Percentiles rank a stretch among this genome's conserved stretches.
Conservation (phyloP, 35 echinoderm and acorn worm genomes). For the Strongylocentrotus purpuratus region DNA sequence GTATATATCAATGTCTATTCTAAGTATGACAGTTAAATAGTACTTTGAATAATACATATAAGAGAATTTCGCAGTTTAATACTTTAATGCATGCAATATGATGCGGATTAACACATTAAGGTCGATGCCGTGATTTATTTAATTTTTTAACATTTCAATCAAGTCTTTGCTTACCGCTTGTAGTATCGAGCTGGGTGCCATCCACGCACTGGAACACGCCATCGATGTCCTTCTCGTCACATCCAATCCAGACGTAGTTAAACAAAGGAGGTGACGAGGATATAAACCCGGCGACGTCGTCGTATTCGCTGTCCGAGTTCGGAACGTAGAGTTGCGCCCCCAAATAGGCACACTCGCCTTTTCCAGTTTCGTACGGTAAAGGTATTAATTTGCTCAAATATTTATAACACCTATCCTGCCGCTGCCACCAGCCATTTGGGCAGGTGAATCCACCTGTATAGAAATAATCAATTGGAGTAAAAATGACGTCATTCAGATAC, state of each 20-base stretch:
- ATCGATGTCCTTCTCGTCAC: not conserved
- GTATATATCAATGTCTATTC: no score
- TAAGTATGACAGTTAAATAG: no score
- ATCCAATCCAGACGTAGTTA: not conserved
- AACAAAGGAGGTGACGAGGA: not conserved
- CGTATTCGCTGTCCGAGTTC: not conserved
- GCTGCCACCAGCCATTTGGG: not conserved
- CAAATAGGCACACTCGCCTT: not conserved
- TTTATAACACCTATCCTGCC: not conserved
- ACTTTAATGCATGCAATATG: no score
- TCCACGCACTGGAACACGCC: not conserved
- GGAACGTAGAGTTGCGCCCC: not conserved
- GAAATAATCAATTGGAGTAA: not conserved
- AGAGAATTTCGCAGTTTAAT: no score
- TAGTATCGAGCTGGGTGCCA: not conserved
- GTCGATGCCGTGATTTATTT: no score
- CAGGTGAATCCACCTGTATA: not conserved
- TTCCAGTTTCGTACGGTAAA: not conserved
- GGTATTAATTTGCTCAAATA: not conserved
- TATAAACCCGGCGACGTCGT: not conserved
- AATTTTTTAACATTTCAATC: not conserved
- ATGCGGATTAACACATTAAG: no score
- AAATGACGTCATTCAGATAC: no score
- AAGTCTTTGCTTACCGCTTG: not conserved
- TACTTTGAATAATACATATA: no score